Percentiles rank a stretch among this genome's conserved stretches.
Conservation (phyloP, 2,113 vertebrate genomes). For the Jacana jacana region DNA sequence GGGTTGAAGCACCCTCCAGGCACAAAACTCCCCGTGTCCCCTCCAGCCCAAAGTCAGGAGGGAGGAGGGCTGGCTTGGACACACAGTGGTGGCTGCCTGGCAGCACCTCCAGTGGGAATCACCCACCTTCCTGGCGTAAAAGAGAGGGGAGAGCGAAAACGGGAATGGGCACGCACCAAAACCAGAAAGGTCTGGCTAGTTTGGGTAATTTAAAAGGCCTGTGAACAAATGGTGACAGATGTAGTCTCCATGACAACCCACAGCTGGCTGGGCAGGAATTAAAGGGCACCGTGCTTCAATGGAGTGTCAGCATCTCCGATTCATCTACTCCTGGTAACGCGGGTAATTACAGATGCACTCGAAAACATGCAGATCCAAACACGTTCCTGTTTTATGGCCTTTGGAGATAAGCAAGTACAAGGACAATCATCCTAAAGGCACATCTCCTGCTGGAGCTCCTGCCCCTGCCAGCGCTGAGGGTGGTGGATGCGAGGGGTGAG, state of each 20-base stretch:
- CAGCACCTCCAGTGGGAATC: neutral
- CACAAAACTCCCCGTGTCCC: neutral
- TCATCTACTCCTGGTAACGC: neutral
- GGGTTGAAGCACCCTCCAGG: neutral
- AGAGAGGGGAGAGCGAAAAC: neutral
- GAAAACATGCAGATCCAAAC: neutral
- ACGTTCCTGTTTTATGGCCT: neutral
- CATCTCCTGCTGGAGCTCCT: neutral
- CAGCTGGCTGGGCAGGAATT: slow-evolving; percentile 41
- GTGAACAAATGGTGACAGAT: slow-evolving; percentile 25
- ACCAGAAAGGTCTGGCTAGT: neutral
- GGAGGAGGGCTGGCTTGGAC: neutral
- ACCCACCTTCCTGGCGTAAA: neutral
- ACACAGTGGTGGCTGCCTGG: neutral
- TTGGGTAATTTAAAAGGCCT: neutral
- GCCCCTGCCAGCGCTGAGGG: neutral
- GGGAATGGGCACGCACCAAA: neutral
- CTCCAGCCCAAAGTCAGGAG: neutral
- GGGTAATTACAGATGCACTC: neutral
- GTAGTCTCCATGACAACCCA: slow-evolving; percentile 39
- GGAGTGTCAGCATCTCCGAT: neutral
- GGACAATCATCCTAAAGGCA: neutral
- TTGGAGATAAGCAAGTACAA: neutral
- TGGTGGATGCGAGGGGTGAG: neutral
- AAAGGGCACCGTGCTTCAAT: neutral